Conservation (phyloP, 2,888 invertebrate species). For the Choreutis nemorana region DNA sequence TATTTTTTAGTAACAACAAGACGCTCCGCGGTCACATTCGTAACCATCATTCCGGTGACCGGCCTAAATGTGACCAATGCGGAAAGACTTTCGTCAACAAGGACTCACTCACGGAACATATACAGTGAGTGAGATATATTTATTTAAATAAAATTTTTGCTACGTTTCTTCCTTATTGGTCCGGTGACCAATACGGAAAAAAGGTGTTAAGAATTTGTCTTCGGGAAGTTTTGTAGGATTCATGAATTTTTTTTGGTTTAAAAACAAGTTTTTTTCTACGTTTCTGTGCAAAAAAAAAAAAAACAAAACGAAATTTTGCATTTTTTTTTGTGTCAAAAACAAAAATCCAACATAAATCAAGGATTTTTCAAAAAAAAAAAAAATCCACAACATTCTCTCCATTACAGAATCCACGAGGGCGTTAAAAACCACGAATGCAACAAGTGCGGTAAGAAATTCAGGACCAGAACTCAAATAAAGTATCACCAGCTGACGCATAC, state of each 20-base stretch:
- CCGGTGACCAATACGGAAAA: too few relatives aligned
- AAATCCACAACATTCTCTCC: too few relatives aligned
- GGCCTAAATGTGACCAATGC: constrained; percentile 44
- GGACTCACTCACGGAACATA: constrained; percentile 46
- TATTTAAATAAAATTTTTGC: too few relatives aligned
- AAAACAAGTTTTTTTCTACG: too few relatives aligned
- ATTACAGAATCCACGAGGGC: constrained; percentile 44
- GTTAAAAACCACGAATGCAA: constrained; percentile 47
- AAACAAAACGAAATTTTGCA: too few relatives aligned
- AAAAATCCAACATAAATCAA: too few relatives aligned
- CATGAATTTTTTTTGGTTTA: neutral
- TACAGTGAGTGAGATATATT: constrained; percentile 48
- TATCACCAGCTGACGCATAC: constrained; percentile 43
- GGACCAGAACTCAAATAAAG: constrained; percentile 45
- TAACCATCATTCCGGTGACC: constrained; percentile 41
- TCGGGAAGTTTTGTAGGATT: too few relatives aligned
- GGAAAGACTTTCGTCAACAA: constrained; percentile 50
- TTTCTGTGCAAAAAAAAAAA: too few relatives aligned
- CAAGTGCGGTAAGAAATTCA: constrained; percentile 33
- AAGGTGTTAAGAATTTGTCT: too few relatives aligned
- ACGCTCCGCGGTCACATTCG: constrained; percentile 50
- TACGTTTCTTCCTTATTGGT: neutral
- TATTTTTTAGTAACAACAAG: constrained; percentile 34
- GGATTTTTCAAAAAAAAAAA: too few relatives aligned
- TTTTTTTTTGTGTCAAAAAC: too few relatives aligned